phyloP scores from a whole-genome alignment of 53 echinoderm and acorn worm species.

The Paracentrotus lividus region DNA sequence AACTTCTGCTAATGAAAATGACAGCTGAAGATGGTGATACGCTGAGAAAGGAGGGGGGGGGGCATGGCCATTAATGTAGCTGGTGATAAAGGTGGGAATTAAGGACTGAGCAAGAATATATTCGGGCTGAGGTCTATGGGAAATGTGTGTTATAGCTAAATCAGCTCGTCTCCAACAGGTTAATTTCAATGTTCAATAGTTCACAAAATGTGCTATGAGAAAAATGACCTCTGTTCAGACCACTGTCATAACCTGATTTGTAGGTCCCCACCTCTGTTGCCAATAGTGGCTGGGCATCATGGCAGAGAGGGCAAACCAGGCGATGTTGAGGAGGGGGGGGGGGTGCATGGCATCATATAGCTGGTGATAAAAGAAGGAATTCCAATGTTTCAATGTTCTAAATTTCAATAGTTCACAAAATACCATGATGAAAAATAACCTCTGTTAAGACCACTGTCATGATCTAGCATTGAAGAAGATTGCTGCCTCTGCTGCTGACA shows the following conservation, averaged over 20 bases:
- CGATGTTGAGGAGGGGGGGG: neutral
- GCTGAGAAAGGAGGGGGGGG: neutral
- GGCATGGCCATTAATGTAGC: neutral
- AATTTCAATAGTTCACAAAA: neutral
- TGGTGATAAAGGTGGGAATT: neutral
- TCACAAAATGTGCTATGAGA: neutral
- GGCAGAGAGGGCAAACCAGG: neutral
- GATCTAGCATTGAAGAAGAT: slow-evolving; percentile 49
- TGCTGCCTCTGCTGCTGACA: slow-evolving; percentile 38
- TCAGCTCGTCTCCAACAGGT: neutral
- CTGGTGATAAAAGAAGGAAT: neutral
- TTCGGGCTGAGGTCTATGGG: no score
- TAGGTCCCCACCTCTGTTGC: neutral
- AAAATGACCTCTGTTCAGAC: neutral
- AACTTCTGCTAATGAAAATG: no score
- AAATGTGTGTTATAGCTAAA: no score
- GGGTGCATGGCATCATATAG: neutral
- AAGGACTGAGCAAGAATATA: no score
- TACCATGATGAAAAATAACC: neutral
- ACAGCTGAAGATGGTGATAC: no score
- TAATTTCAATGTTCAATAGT: neutral
- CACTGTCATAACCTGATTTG: slow-evolving; percentile 43
- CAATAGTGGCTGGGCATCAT: neutral
- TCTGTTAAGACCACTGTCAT: neutral
- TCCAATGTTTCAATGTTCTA: neutral